Conservation (phyloP, 2,888 invertebrate genomes). For the Syrphus vitripennis region DNA sequence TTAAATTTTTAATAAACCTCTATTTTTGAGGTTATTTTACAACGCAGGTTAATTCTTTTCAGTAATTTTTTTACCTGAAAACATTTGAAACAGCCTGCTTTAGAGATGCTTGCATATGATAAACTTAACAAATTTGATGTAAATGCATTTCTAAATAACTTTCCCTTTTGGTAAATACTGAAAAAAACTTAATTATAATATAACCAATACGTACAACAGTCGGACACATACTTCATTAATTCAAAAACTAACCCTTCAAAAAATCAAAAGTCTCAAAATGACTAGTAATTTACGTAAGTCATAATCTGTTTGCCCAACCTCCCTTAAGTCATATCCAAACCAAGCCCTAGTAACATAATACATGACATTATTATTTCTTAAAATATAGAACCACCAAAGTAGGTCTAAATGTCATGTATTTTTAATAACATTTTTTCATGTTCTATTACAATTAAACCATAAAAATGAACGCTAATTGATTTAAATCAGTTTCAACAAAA, state of each 20-base stretch:
- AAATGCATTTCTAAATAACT: no score
- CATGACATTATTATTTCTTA: neutral
- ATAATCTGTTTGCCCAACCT: neutral
- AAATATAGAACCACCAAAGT: neutral
- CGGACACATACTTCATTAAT: neutral
- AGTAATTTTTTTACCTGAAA: no score
- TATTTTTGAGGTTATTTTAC: no score
- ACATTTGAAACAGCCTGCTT: no score
- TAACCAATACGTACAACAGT: no score
- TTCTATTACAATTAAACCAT: neutral
- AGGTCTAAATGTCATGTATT: neutral
- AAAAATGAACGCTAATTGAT: slow-evolving; percentile 1
- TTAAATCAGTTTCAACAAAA: slow-evolving; percentile 19
- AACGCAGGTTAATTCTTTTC: no score
- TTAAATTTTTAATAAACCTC: no score
- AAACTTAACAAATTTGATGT: no score
- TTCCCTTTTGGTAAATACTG: no score
- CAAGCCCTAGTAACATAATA: neutral
- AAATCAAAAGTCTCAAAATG: neutral
- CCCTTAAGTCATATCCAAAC: neutral
- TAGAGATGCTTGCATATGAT: no score
- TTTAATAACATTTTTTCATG: slow-evolving; percentile 3
- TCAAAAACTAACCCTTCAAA: neutral
- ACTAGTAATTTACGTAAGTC: neutral
- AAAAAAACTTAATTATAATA: neutral